Evolutionary conservation across 2,113 vertebrate species (phyloP), one percentile per base, ranked within the genome.

Genomic region (Pelecanus crispus): DNA sequence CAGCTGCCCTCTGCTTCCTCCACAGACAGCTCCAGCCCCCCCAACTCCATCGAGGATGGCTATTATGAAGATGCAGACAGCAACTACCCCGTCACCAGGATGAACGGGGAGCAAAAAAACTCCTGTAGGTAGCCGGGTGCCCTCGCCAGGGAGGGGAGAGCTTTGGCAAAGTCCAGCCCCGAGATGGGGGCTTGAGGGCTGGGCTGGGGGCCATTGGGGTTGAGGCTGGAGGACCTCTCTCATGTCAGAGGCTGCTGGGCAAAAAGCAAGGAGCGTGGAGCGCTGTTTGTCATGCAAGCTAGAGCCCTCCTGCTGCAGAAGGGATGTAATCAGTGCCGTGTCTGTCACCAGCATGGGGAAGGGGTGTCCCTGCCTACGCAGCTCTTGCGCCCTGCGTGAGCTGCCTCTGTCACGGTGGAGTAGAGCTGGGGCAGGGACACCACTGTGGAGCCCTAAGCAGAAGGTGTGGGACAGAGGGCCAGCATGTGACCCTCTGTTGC

Each of bases 1-100:
- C 53, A 73, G 17, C 22, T 86, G 53, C 45, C 79, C 85, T 95
- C 80, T 94, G 45, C 59, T 97, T 92, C 87, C 58, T 97, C 95
- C 29, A 6, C 97, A 99, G 99, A 98, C 86, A 98, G 98, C 95
- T 99, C 98, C 90, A 99, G 98, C 91, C 99, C 99, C 71, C 98
- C 99, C 49, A 99, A 99, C 95, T 99, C 99, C 13, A 98, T 99
- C 3, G 98, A 99, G 95, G 99, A 99, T 6, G 98, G 98, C 45
- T 99, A 99, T 96, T 99, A 99, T 1, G 99, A 99, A 97, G 99
- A 99, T 34, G 99, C 99, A 44, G 99, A 99, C 95, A 98, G 98
- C 97, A 99, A 98, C 97, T 99, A 99, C 94, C 99, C 99, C 0
- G 79, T 97, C n/a, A 99, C 99, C 82, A 98, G 97, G 93, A 98